These are phyloP conservation scores for Ailuropoda melanoleuca DNA, from an alignment of 2,113 vertebrate species.

Conservation along the genomic window DNA sequence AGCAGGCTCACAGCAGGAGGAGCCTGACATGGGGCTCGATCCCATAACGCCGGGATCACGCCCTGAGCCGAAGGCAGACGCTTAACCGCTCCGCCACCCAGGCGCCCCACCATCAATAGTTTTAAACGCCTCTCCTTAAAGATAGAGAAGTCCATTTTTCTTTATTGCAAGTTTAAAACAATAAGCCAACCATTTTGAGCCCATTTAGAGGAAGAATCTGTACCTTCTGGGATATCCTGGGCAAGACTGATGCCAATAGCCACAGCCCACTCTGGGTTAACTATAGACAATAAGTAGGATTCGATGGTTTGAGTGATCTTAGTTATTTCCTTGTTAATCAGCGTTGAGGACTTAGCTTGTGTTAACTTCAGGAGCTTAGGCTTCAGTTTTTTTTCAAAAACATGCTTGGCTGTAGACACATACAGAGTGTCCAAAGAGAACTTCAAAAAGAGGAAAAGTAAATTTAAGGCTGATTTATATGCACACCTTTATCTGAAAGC, in stretches of 20 bases:
- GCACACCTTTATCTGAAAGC: not conserved
- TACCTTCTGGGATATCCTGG: conserved; percentile 94
- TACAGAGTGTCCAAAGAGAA: conserved; percentile 94
- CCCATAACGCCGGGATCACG: too few relatives aligned
- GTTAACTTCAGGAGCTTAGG: conserved; percentile 88
- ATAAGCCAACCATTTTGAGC: not conserved
- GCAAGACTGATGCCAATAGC: conserved; percentile 93
- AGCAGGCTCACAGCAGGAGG: too few relatives aligned
- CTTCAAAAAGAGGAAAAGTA: conserved; percentile 74
- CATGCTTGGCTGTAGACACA: conserved; percentile 90
- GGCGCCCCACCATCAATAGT: not conserved
- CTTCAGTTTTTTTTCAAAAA: conserved; percentile 93
- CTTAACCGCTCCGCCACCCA: too few relatives aligned
- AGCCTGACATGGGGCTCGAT: too few relatives aligned
- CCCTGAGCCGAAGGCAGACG: too few relatives aligned
- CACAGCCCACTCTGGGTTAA: conserved; percentile 93
- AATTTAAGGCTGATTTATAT: not conserved
- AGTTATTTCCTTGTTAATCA: conserved; percentile 85
- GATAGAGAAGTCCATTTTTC: not conserved
- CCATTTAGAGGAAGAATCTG: not conserved
- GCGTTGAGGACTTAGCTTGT: conserved; percentile 76
- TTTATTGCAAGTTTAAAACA: not conserved
- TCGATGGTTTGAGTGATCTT: conserved; percentile 89
- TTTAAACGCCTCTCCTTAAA: not conserved
- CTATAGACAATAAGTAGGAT: conserved; percentile 91